Base-by-base conservation (phyloP, 1,140 invertebrate species). In the Whitmania pigra region DNA sequence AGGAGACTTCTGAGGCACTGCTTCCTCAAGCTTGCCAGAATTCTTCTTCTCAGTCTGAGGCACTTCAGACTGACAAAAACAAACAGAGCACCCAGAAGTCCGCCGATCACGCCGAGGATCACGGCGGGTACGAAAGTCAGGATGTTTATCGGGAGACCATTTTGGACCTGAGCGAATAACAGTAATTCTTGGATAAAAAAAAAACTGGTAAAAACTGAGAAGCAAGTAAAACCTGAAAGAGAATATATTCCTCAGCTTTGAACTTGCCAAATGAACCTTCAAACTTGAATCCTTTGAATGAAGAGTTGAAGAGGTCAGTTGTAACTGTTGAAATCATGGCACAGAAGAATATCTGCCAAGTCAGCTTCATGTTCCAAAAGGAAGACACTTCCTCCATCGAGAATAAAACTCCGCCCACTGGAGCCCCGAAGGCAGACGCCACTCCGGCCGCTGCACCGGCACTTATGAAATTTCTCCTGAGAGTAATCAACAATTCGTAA, bases 391-490 rank as follows among this genome's bases (percentile, higher is more conserved):
- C 96, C 84, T 99, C 97, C 74, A 99, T 86, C 78, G 91, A 92
- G 81, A 99, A 99, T 43, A 99, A 82, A 67, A 99, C 92, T 29
- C 97, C 97, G 75, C 94, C 92, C 75, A 97, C 93, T 67, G 95
- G 94, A 67, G 94, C 91, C 36, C 94, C 94, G 82, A 99, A 98
- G 72, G 95, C 95, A 53, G 94, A 93, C 0, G 93, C 89, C 29
- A 82, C 94, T 6, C 96, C 96, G 17, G 93, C 92, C 0, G 95
- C 94, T 2, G 94, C 95, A 27, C 96, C 96, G 1, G 93, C 94
- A 55, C 92, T 89, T 0, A 99, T 94, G 85, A 99, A 99, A 83
- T 99, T 97, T 67, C 97, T 84, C 82, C 98, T 99, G 80, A 97
- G 94, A 76, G 93, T 81, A 97, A 17, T 49, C 94, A 36, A 49